A percentile compares a stretch with the other conserved stretches of the same genome.
These are phyloP conservation scores for Epistrophe grossulariae DNA, from an alignment of 2,888 invertebrate genomes.

Conservation along the genomic window DNA sequence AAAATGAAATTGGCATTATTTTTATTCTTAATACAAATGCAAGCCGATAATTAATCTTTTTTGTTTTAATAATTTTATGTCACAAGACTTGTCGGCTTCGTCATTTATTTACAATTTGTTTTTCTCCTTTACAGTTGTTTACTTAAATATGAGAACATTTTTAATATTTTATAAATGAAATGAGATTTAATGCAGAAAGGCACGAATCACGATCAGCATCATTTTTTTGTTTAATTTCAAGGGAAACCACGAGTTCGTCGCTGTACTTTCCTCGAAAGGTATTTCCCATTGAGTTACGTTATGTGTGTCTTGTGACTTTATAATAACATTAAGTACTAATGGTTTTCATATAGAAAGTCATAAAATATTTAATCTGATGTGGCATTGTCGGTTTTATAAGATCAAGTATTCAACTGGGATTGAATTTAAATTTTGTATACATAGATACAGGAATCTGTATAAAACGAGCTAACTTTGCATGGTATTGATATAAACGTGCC, in stretches of 20 bases:
- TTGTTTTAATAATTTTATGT: background rate
- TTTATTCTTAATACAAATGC: background rate
- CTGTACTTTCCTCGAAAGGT: background rate
- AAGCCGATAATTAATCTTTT: background rate
- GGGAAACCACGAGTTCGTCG: background rate
- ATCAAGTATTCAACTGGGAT: background rate
- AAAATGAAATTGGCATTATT: background rate
- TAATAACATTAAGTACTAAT: background rate
- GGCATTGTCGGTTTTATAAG: background rate
- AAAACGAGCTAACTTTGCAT: background rate
- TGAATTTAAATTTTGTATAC: no score
- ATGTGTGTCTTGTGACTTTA: slow-evolving; percentile 3
- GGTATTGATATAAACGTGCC: background rate
- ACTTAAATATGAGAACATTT: background rate
- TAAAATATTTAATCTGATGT: background rate
- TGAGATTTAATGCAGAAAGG: background rate
- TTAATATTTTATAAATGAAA: background rate
- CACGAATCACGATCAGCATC: background rate
- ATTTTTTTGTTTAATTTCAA: slow-evolving; percentile 2
- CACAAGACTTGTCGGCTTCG: background rate
- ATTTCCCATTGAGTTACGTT: background rate
- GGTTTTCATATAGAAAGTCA: background rate
- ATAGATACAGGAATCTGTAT: background rate
- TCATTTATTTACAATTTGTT: no score
- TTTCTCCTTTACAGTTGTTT: background rate